Evolutionary conservation across 2,113 vertebrate species (phyloP), one percentile per base, ranked within the genome.

Genomic region (Anoplopoma fimbria): DNA sequence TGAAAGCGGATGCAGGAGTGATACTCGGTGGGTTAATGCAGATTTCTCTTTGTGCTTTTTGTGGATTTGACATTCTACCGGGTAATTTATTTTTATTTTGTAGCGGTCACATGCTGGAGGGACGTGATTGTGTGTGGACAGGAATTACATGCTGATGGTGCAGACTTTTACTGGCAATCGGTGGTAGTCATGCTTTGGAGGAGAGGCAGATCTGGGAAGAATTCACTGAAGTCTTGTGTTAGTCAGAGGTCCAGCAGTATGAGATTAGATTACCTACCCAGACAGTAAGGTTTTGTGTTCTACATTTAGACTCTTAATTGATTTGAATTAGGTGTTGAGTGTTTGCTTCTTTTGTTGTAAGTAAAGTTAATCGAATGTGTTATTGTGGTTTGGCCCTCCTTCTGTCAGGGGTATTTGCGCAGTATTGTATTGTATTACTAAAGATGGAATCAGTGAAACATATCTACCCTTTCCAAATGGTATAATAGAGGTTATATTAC

Each of bases 161-260:
- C 68, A 71, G 55, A 36, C 79, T 82, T 74, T 82, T 86, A 69
- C 75, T 65, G 79, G 61, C 65, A 68, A 19, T 67, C 42, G 9
- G 10, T 6, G 7, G 38, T 38, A 31, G 63, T 72, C 60, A 73
- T 86, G 74, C 62, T 69, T 23, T 21, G 33, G 25, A 62, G 49
- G 40, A 58, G 15, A 21, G 15, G 33, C 62, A 69, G 19, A 64
- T 81, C 21, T 62, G 14, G 34, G 47, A 36, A 53, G 15, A 42
- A 34, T 17, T 25, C 21, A 7, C 29, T 29, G 8, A 29, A 62
- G 64, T 63, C 21, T 33, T 15, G 3, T 47, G 42, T 45, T 49
- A 7, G 38, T 40, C 9, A 2, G 45, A 47, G 45, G 3, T 17
- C 45, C 45, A 7, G 15, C 55, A 57, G 40, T 17, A 40, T 27